These are phyloP conservation scores for Bagarius yarrelli DNA, from an alignment of 2,113 vertebrate species.

Conservation along the genomic window DNA sequence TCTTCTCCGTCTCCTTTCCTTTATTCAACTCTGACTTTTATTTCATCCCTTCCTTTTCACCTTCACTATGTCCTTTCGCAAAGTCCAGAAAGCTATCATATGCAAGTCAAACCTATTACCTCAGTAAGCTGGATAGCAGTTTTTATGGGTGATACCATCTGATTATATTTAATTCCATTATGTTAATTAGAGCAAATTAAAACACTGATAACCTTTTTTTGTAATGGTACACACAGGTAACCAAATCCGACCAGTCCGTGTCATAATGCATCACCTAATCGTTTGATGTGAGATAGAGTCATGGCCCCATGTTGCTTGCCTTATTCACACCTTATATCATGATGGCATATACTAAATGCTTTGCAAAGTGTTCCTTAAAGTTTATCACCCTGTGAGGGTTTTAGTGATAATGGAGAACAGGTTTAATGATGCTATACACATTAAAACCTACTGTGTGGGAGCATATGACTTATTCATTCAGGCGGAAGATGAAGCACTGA, in stretches of 20 bases:
- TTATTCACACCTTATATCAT: not conserved
- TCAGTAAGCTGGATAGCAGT: not conserved
- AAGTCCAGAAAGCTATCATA: not conserved
- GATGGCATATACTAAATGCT: not conserved
- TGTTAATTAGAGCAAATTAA: not conserved
- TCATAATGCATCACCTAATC: conserved; percentile 4
- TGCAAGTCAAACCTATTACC: not conserved
- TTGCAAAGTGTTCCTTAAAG: conserved; percentile 19
- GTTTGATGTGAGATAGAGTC: not conserved
- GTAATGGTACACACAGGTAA: not conserved
- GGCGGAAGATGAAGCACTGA: conserved; percentile 19
- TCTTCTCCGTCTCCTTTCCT: conserved; percentile 36
- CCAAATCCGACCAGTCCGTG: not conserved
- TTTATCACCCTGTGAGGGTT: conserved; percentile 25
- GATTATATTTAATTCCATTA: conserved; percentile 8
- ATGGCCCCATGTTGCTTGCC: not conserved
- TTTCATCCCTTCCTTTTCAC: not conserved
- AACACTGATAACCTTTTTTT: not conserved
- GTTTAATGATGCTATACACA: conserved; percentile 38
- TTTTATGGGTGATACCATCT: not conserved
- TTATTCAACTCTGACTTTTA: no score
- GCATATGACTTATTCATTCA: conserved; percentile 36
- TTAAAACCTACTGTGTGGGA: conserved; percentile 1
- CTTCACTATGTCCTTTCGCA: conserved; percentile 33
- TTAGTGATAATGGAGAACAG: not conserved